phyloP scores from a whole-genome alignment of 2,888 invertebrate genomes.

The Ceramica pisi region DNA sequence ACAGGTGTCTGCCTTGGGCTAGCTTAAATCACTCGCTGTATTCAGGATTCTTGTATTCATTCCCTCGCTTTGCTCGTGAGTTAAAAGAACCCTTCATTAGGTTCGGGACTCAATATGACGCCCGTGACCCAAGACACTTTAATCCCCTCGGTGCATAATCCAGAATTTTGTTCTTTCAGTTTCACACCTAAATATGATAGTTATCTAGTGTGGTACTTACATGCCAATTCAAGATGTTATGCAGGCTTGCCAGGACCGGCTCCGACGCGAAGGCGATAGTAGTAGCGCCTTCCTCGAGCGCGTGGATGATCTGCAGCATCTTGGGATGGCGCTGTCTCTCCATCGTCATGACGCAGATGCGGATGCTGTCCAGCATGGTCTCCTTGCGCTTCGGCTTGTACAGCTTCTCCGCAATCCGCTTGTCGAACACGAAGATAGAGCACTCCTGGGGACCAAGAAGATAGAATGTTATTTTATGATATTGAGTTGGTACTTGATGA shows the following conservation, averaged over 20 bases:
- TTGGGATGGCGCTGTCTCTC: slow-evolving; percentile 97
- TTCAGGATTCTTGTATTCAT: too few relatives aligned
- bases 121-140: too few relatives aligned
- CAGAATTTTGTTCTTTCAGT: background rate
- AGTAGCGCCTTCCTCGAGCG: slow-evolving; percentile 95
- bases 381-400: slow-evolving; percentile 97
- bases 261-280: slow-evolving; percentile 98
- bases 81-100: too few relatives aligned
- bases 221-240: slow-evolving; percentile 96
- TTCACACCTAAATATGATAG: background rate
- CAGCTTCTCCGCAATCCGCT: slow-evolving; percentile 97
- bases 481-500: background rate
- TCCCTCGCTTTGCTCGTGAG: too few relatives aligned
- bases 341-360: slow-evolving; percentile 94
- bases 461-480: slow-evolving; percentile 3
- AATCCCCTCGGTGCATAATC: too few relatives aligned
- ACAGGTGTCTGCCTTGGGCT: too few relatives aligned
- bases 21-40: too few relatives aligned
- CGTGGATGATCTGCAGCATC: slow-evolving; percentile 93
- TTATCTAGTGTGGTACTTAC: slow-evolving; percentile 86
- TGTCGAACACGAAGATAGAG: slow-evolving; percentile 98
- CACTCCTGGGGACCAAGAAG: slow-evolving; percentile 93
- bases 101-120: too few relatives aligned
- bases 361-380: slow-evolving; percentile 96
- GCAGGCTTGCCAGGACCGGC: slow-evolving; percentile 96